These are phyloP conservation scores for Seriola dumerili DNA, from an alignment of 2,113 vertebrate species.

Conservation along the genomic window DNA sequence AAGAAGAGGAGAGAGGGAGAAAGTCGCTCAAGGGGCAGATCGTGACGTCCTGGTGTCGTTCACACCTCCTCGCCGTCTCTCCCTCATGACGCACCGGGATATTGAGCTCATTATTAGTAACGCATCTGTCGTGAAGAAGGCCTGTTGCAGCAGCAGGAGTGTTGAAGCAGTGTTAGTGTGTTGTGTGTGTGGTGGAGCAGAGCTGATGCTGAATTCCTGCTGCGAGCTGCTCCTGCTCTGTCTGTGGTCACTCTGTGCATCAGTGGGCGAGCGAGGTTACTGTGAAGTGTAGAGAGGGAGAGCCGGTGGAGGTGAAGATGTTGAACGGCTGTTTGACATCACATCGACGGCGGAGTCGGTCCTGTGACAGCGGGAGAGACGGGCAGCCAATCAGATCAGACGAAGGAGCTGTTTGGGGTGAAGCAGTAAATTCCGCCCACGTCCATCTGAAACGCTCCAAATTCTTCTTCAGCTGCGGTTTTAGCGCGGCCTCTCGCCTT, in stretches of 20 bases:
- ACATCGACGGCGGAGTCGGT: not conserved
- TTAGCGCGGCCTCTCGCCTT: slow-evolving; percentile 15
- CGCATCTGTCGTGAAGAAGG: too few species aligned
- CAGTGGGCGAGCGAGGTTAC: slow-evolving; percentile 17
- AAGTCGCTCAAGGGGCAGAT: too few species aligned
- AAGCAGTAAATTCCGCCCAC: slow-evolving; percentile 49
- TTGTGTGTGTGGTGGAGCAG: not conserved
- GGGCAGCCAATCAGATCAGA: slow-evolving; percentile 14
- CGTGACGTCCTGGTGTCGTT: too few species aligned
- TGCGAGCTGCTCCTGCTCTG: not conserved
- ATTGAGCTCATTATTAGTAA: too few species aligned
- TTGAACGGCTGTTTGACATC: slow-evolving; percentile 20
- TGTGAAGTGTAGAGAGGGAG: not conserved
- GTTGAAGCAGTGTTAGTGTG: not conserved
- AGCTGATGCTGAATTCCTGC: not conserved
- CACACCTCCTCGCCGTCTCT: too few species aligned
- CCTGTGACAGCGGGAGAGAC: not conserved
- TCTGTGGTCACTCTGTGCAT: slow-evolving; percentile 18
- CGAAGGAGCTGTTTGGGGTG: slow-evolving; percentile 1
- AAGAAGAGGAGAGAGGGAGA: too few species aligned
- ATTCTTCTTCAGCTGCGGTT: slow-evolving; percentile 36
- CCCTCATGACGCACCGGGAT: too few species aligned
- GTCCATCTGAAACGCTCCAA: not conserved
- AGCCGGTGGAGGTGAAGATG: slow-evolving; percentile 36
- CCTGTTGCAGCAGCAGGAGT: too few species aligned